phyloP scores from a whole-genome alignment of 1,140 invertebrate species.

The Stegodyphus dumicola region DNA sequence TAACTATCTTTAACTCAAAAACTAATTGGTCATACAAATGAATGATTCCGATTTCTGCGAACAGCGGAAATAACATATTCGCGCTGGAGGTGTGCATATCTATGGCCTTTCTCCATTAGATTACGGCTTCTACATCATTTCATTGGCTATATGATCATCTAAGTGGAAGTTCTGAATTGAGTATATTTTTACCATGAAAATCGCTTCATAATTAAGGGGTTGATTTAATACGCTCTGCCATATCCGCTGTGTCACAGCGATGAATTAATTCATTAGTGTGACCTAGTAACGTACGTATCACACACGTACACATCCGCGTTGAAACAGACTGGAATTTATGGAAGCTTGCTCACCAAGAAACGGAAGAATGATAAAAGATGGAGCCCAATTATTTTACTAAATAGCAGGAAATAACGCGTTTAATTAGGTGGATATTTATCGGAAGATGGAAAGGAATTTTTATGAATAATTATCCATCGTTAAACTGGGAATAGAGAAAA shows the following conservation, averaged over 20 bases:
- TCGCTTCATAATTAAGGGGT: slow-evolving; percentile 14
- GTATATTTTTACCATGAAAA: background rate
- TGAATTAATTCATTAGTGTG: slow-evolving; percentile 50
- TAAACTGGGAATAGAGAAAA: no score
- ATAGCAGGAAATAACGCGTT: slow-evolving; percentile 36
- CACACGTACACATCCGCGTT: background rate
- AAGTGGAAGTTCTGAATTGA: background rate
- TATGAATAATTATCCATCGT: no score
- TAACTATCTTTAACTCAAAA: background rate
- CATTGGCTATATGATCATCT: background rate
- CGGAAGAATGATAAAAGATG: background rate
- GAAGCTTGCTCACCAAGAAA: background rate
- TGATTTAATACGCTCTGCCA: slow-evolving; percentile 50
- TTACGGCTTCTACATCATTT: background rate
- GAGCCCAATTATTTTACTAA: background rate
- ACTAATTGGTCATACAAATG: slow-evolving; percentile 33
- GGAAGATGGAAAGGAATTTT: no score
- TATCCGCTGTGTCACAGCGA: slow-evolving; percentile 16
- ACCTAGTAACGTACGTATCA: slow-evolving; percentile 18
- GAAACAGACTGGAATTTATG: background rate
- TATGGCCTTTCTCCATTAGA: no score
- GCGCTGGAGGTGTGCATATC: background rate
- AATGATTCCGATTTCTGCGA: slow-evolving; percentile 50
- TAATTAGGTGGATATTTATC: slow-evolving; percentile 40
- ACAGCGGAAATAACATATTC: slow-evolving; percentile 40